These are phyloP conservation scores for Stylophora pistillata DNA, from an alignment of 64 coral and sea anemone species.

Conservation along the genomic window DNA sequence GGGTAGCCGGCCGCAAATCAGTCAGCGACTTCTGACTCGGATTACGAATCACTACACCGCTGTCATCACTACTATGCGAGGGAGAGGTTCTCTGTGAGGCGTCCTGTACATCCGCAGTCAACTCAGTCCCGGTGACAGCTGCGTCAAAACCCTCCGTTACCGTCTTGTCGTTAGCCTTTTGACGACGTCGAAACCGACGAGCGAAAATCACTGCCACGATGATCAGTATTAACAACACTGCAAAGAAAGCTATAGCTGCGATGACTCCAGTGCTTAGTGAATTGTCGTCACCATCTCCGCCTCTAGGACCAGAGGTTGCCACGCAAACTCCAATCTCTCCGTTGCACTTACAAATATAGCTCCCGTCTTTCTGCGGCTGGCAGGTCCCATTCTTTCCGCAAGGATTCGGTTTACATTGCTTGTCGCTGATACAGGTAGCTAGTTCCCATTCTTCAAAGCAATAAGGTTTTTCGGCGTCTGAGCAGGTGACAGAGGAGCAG, in stretches of 20 bases:
- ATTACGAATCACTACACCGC: conserved; percentile 87
- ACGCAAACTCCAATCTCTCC: conserved; percentile 32
- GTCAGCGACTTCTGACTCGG: conserved; percentile 61
- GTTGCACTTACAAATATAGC: conserved; percentile 51
- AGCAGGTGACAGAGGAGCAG: conserved; percentile 55
- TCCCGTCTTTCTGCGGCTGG: conserved; percentile 59
- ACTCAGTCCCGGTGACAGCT: conserved; percentile 17
- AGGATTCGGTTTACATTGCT: conserved; percentile 61
- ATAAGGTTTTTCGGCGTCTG: conserved; percentile 40
- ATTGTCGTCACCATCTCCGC: not conserved
- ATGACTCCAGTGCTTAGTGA: conserved; percentile 73
- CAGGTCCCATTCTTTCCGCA: conserved; percentile 74
- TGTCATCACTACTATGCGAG: conserved; percentile 90
- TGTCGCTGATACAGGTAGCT: conserved; percentile 70
- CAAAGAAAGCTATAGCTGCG: conserved; percentile 74
- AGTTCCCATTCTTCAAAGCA: conserved; percentile 87
- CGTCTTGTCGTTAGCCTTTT: conserved; percentile 9
- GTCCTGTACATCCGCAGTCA: conserved; percentile 64
- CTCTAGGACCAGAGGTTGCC: not conserved
- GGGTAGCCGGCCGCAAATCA: conserved; percentile 31
- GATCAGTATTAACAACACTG: conserved; percentile 59
- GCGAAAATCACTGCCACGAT: conserved; percentile 69
- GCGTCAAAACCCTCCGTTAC: conserved; percentile 19
- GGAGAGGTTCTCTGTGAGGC: conserved; percentile 76
- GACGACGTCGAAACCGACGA: conserved; percentile 51